Conservation (phyloP, 2,797 vertebrate genomes). For the Mormyrus proboscirostris region DNA sequence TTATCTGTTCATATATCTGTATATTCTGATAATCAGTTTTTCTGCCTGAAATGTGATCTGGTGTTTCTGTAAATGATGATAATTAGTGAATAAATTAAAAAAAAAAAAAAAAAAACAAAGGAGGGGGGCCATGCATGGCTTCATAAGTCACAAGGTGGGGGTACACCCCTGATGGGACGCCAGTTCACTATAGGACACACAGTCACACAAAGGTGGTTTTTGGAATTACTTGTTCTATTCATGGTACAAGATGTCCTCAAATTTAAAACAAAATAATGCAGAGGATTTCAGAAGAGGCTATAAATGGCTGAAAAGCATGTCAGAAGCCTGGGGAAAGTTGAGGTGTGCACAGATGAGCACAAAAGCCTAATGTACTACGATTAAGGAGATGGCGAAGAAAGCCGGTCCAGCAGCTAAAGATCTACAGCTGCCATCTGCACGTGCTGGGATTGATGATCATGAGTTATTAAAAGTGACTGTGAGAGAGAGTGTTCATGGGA, state of each 20-base stretch:
- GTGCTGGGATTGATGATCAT: neutral
- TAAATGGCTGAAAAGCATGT: neutral
- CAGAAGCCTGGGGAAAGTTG: neutral
- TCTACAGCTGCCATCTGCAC: neutral
- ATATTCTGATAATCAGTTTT: neutral
- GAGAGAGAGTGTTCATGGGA: neutral
- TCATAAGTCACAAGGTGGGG: neutral
- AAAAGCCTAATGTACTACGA: neutral
- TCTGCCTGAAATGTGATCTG: neutral
- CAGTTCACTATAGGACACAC: no score
- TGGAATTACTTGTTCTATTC: neutral
- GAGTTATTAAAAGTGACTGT: neutral
- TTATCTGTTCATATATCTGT: neutral
- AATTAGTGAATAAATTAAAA: neutral
- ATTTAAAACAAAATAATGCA: neutral
- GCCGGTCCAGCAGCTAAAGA: neutral
- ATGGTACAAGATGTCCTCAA: neutral
- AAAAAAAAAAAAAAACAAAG: no score
- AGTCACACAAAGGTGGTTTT: neutral
- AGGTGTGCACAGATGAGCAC: neutral
- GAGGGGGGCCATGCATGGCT: neutral
- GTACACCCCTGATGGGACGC: no score
- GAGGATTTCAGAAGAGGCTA: neutral
- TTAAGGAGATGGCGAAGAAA: neutral
- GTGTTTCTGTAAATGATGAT: neutral